Percentiles rank a stretch among this genome's conserved stretches.
phyloP scores from a whole-genome alignment of 2,888 invertebrate genomes.

The Nezara viridula region DNA sequence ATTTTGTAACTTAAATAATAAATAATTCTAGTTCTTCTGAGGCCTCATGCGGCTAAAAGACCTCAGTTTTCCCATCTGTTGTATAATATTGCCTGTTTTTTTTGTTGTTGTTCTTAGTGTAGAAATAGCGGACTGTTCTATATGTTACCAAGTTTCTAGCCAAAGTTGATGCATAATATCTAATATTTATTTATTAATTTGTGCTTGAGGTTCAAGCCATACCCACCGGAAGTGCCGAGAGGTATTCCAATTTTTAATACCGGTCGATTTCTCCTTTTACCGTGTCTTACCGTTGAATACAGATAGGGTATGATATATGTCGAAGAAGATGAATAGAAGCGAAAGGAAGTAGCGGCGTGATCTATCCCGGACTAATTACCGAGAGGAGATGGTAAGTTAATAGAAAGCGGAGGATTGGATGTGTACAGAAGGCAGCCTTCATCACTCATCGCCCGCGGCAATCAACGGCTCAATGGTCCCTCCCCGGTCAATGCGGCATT shows the following conservation, averaged over 20 bases:
- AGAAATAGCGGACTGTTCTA: too few species aligned
- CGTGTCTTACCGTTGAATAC: background rate
- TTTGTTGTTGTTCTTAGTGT: too few species aligned
- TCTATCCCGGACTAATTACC: background rate
- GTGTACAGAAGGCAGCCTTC: conserved; percentile 14
- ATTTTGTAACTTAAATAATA: too few species aligned
- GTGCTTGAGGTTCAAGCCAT: background rate
- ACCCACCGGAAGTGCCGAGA: background rate
- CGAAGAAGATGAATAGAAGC: background rate
- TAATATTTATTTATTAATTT: too few species aligned
- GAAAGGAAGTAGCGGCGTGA: conserved; percentile 21
- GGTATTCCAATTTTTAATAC: too few species aligned
- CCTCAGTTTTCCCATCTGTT: too few species aligned
- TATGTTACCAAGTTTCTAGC: too few species aligned
- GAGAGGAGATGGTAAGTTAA: conserved; percentile 18
- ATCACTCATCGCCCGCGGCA: conserved; percentile 4
- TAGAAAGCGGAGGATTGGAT: conserved; percentile 42
- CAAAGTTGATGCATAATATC: too few species aligned
- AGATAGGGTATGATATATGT: background rate
- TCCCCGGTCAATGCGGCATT: background rate
- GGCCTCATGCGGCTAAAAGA: too few species aligned
- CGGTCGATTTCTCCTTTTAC: background rate
- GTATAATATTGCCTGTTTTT: too few species aligned
- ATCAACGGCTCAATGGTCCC: background rate
- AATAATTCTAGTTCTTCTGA: too few species aligned